These are phyloP conservation scores for Synanthedon myopaeformis DNA, from an alignment of 2,888 invertebrate genomes.

Conservation along the genomic window DNA sequence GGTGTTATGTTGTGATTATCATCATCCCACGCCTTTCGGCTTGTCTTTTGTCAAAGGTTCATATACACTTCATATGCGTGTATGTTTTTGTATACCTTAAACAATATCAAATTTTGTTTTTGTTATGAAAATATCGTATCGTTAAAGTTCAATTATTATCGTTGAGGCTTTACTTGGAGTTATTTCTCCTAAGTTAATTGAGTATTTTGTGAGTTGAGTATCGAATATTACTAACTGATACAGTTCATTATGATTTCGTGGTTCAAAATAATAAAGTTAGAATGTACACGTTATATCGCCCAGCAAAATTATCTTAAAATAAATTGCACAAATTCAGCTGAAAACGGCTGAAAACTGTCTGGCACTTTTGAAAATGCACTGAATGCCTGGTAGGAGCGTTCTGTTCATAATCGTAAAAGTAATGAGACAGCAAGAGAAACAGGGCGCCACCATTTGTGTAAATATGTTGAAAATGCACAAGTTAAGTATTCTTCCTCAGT, in stretches of 20 bases:
- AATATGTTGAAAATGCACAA: constrained; percentile 17
- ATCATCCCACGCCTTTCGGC: constrained; percentile 33
- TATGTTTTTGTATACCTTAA: not conserved
- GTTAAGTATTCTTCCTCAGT: constrained; percentile 11
- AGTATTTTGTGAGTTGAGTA: too few relatives aligned
- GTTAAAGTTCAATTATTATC: too few relatives aligned
- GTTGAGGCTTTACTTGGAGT: too few relatives aligned
- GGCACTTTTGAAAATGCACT: too few relatives aligned
- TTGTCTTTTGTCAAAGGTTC: constrained; percentile 34
- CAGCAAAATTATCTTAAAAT: too few relatives aligned
- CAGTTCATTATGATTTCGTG: too few relatives aligned
- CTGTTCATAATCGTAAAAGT: not conserved
- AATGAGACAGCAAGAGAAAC: not conserved
- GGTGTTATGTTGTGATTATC: constrained; percentile 33
- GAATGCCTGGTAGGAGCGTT: not conserved
- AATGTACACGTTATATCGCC: too few relatives aligned
- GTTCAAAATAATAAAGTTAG: too few relatives aligned
- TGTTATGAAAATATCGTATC: not conserved
- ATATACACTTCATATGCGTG: constrained; percentile 8
- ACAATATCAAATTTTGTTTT: not conserved
- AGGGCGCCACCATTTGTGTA: constrained; percentile 2
- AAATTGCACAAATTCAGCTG: too few relatives aligned
- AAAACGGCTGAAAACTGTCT: too few relatives aligned
- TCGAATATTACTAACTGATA: too few relatives aligned
- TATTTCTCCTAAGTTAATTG: too few relatives aligned